Evolutionary conservation across 1,140 invertebrate species (phyloP), one percentile per base, ranked within the genome.

Genomic region (Xylocopa sonorina): DNA sequence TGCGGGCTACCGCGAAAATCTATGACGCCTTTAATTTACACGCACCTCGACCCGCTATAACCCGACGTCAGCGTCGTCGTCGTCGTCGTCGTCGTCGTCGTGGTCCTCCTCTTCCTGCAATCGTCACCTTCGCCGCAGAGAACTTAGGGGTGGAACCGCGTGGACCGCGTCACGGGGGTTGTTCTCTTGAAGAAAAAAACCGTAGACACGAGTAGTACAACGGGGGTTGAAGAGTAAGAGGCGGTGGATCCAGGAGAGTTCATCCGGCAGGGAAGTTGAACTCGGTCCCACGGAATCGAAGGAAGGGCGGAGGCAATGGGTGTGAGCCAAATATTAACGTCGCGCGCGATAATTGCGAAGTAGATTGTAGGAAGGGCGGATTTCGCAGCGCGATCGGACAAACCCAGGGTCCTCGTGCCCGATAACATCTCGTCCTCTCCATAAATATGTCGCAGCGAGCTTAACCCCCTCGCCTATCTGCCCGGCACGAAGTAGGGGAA

Each of bases 381-480:
- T 80, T 79, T 81, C 74, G 77, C 80, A 75, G 79, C 86, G 66
- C 80, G 82, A 82, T 87, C 80, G 84, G 82, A 81, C 79, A 81
- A 84, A 81, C 87, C 84, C 87, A 82, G 85, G 84, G 84, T 86
- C 87, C 88, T 85, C 86, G 80, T 83, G 85, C 83, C 84, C 88
- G 92, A 93, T 93, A 93, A 82, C 90, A 92, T 93, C 91, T 92
- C 91, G 90, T 89, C 91, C 91, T 92, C 90, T 91, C 91, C 92
- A 93, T 92, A 92, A 93, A 92, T 93, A 92, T 92, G 92, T 92
- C 92, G 91, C 89, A 90, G 91, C 88, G 85, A 90, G 92, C 91
- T 92, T 92, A 92, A 92, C 91, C 91, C 91, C 90, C 92, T 87
- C 86, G 86, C 85, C 86, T 87, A 90, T 90, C 89, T 90, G 77